Evolutionary conservation across 2,888 invertebrate species (phyloP).

Genomic region (Noctua janthina): DNA sequence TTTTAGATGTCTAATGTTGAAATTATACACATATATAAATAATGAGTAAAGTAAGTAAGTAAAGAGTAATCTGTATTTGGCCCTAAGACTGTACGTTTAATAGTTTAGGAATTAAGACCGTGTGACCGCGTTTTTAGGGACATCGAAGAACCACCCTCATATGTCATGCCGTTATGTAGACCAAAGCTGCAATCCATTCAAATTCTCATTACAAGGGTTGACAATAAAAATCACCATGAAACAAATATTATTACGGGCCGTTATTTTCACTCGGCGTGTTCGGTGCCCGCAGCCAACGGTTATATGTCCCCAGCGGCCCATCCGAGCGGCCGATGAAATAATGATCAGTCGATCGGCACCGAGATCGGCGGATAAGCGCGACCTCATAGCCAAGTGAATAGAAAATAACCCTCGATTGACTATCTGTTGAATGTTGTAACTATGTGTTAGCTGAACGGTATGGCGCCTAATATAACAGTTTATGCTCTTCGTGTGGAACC

Average conservation of each 20-base stretch:
- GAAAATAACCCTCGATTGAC: constrained; percentile 78
- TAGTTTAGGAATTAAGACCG: no score
- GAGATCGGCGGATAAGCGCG: constrained; percentile 64
- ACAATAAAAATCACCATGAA: constrained; percentile 73
- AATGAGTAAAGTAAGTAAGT: no score
- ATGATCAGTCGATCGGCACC: constrained; percentile 77
- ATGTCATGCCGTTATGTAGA: constrained; percentile 35
- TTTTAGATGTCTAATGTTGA: no score
- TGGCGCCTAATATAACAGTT: constrained; percentile 48
- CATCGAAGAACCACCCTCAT: not conserved
- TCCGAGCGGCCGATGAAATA: constrained; percentile 82
- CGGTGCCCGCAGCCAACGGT: constrained; percentile 73
- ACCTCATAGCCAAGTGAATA: constrained; percentile 75
- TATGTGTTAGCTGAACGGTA: constrained; percentile 48
- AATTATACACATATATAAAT: no score
- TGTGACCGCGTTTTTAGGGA: no score
- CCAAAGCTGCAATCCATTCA: constrained; percentile 56
- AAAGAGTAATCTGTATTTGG: no score
- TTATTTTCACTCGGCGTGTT: constrained; percentile 74
- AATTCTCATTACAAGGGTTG: constrained; percentile 63
- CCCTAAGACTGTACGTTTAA: no score
- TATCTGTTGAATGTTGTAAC: constrained; percentile 80
- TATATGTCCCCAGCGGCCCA: constrained; percentile 81
- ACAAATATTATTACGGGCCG: constrained; percentile 71
- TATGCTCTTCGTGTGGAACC: constrained; percentile 54